Base-by-base conservation (phyloP, 2,113 vertebrate genomes). In the Terrapene triunguis region DNA sequence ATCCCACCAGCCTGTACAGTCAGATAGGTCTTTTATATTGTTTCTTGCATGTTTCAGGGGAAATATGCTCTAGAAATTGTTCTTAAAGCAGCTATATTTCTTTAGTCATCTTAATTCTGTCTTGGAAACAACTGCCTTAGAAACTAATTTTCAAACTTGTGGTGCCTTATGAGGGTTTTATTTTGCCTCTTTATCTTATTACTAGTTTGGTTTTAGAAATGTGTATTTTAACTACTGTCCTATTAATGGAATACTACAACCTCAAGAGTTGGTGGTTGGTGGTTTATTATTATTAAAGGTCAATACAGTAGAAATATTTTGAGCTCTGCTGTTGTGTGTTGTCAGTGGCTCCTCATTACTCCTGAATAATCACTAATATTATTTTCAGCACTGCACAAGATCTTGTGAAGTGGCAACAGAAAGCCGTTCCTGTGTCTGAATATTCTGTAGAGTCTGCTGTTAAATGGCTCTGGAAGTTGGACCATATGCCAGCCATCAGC, bases 341-440 rank as follows among this genome's bases (percentile, higher is more conserved):
- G 79, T 55, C 54, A 89, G 85, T 27, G 50, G 91, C 89, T 89
- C 89, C 85, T 83, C 47, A 53, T n/a, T 86, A 6, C n/a, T 93
- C 91, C 65, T 88, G 69, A 95, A 84, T 90, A 86, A 88, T 72
- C 86, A 44, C 80, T 90, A 29, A 90, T 93, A 69, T 96, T 14
- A 76, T 89, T 97, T 98, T 35, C 93, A 99, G 99, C 88, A 97
- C 95, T 84, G 97, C 98, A 88, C 87, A 94, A 47, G 85, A 92
- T 59, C 96, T 97, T 88, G 50, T 48, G 76, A 98, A 98, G 85
- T 99, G 98, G 98, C 98, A 98, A n/a, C 92, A 98, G 82, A 92
- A 92, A 21, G 90, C 97, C 47, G 80, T 86, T 92, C 82, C 86
- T 62, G 98, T 98, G 93, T 98, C 96, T 4, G 87, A 95, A 87